phyloP scores from a whole-genome alignment of 2,797 vertebrate genomes.

The Margarornis squamiger region DNA sequence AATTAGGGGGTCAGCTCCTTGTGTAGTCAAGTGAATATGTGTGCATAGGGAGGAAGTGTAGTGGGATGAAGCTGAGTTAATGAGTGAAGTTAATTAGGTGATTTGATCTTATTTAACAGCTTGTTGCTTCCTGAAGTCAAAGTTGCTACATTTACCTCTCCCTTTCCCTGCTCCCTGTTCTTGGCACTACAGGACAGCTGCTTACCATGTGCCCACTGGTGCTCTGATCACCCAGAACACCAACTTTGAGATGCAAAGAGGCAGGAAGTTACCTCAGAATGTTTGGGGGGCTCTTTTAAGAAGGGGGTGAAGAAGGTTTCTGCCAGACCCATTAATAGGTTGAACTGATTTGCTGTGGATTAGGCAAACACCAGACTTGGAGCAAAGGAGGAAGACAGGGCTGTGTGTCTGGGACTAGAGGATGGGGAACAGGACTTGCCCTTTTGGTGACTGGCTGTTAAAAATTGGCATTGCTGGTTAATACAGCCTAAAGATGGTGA shows the following conservation, averaged over 20 bases:
- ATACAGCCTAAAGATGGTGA: neutral
- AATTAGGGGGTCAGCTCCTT: neutral
- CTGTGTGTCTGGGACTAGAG: neutral
- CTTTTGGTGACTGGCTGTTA: neutral
- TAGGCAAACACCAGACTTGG: neutral
- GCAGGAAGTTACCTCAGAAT: neutral
- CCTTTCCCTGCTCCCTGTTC: neutral
- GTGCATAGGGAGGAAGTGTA: neutral
- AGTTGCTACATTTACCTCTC: neutral
- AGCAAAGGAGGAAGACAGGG: neutral
- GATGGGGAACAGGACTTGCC: neutral
- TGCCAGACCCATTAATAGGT: neutral
- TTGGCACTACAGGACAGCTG: neutral
- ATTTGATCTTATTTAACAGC: neutral
- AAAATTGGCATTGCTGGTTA: neutral
- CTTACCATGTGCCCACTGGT: neutral
- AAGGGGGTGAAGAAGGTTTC: neutral
- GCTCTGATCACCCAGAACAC: neutral
- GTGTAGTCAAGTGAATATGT: neutral
- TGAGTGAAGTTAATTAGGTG: neutral
- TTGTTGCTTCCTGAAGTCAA: neutral
- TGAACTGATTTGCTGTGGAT: neutral
- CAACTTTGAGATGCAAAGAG: neutral
- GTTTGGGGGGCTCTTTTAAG: neutral
- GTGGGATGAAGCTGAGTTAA: neutral